A percentile compares a stretch with the other conserved stretches of the same genome.
These are phyloP conservation scores for Alectura lathami DNA, from an alignment of 2,113 vertebrate species.

Conservation along the genomic window DNA sequence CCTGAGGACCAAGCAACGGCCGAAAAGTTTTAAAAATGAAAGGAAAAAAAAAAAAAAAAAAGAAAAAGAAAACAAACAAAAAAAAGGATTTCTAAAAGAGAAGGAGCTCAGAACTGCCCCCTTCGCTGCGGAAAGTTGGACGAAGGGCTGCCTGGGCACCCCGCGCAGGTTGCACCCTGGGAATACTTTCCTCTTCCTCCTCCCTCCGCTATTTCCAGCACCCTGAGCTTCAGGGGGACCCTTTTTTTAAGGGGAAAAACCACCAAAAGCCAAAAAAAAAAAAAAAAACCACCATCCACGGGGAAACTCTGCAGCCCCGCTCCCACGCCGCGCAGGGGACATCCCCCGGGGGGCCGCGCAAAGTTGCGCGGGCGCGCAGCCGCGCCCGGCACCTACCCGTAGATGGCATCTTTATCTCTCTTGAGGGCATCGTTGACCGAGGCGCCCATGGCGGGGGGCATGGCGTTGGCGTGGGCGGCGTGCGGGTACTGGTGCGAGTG, in stretches of 20 bases:
- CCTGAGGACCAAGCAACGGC: no score
- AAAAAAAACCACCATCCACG: no score
- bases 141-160: slow-evolving; percentile 2
- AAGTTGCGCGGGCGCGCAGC: background rate
- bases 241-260: background rate
- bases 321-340: background rate
- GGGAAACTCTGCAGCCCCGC: no score
- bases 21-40: background rate
- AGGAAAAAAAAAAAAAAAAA: background rate
- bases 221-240: background rate
- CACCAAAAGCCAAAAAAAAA: no score
- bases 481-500: slow-evolving; percentile 98
- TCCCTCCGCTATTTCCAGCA: background rate
- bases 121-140: slow-evolving; percentile 21
- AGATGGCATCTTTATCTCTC: slow-evolving; percentile 99
- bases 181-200: slow-evolving; percentile 4
- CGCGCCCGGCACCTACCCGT: slow-evolving; percentile 86
- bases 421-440: slow-evolving; percentile 98
- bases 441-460: slow-evolving; percentile 96
- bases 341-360: background rate
- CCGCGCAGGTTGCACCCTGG: slow-evolving; percentile 26
- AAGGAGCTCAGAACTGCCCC: background rate
- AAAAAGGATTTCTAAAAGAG: background rate
- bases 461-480: slow-evolving; percentile 94
- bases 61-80: background rate